Percentiles rank a stretch among this genome's conserved stretches.
Conservation (phyloP, 2,797 vertebrate genomes). For the Melanotaenia parkinsoni region DNA sequence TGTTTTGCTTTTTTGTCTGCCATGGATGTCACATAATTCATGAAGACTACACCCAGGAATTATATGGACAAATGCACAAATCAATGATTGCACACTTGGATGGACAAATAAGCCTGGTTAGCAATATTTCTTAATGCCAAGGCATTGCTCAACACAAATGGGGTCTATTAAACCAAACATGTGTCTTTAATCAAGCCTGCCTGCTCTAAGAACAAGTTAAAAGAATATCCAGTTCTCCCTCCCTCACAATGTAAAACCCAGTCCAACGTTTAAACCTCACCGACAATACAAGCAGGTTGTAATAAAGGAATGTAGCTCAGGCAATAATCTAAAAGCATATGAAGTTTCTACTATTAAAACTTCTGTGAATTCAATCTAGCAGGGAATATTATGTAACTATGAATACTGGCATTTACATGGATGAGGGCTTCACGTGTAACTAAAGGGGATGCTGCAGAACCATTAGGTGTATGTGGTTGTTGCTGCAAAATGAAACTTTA, state of each 20-base stretch:
- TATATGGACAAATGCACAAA: conserved; percentile 15
- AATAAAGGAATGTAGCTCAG: conserved; percentile 31
- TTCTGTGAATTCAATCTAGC: neutral
- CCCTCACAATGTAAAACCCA: conserved; percentile 25
- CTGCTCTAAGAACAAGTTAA: conserved; percentile 55
- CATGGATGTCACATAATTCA: neutral
- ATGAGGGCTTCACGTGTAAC: neutral
- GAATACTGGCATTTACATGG: neutral
- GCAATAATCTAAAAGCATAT: conserved; percentile 20
- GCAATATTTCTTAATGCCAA: conserved; percentile 54
- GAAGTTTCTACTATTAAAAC: neutral
- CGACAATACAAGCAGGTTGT: conserved; percentile 32
- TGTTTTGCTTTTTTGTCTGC: neutral
- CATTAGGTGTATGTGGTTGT: neutral
- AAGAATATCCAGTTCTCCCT: conserved; percentile 58
- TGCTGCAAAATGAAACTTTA: neutral
- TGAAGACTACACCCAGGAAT: neutral
- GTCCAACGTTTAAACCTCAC: conserved; percentile 18
- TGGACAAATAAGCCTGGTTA: conserved; percentile 42
- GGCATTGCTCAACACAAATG: conserved; percentile 76
- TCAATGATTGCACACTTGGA: conserved; percentile 33
- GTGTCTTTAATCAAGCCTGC: conserved; percentile 80
- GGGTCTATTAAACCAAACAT: conserved; percentile 75
- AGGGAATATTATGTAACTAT: neutral
- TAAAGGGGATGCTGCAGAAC: neutral